Evolutionary conservation across 2,888 invertebrate species (phyloP), one percentile per base, ranked within the genome.

Genomic region (Phasia obesa): DNA sequence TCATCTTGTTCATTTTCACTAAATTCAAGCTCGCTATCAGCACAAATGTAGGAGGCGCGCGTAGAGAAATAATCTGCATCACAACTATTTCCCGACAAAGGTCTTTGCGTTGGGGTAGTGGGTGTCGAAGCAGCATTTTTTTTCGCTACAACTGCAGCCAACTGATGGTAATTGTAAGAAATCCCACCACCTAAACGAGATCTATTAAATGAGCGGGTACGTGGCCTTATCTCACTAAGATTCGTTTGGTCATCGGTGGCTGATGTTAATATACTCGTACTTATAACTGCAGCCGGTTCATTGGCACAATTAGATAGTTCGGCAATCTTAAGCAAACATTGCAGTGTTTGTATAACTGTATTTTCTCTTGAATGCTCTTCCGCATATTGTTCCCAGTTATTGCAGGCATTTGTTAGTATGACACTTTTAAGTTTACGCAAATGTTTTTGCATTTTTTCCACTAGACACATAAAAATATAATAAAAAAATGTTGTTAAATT

Each of bases 1-100:
- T 90, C 91, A 65, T 88, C 88, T 51, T 88, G 88, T 38, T 91
- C 91, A 64, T 90, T 89, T 76, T 91, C 91, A 73, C 91, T 92
- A 5, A 89, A 84, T 82, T 91, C 91, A 70, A 90, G 82, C 65
- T 91, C 91, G 70, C 90, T 91, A 53, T 91, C 91, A 31, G 88
- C 87, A 47, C 89, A 89, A 59, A 89, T 88, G 1, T 88, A 83
- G 6, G 91, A 90, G 49, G 89, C 88, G 13, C 88, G 87, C 0
- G 90, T 89, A 2, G 91, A 90, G 59, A 90, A 89, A 80, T 88
- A 90, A 69, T 91, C 90, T 0, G 85, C 88, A 77, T 91, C 91
- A 67, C 86, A 87, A 2, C 87, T 86, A 27, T 90, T 90, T 9
- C 87, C 87, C 0, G 89, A 88, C 31, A 85, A 84, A 21, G 88